Evolutionary conservation across 2,113 vertebrate species (phyloP).

Genomic region (Mugil cephalus): DNA sequence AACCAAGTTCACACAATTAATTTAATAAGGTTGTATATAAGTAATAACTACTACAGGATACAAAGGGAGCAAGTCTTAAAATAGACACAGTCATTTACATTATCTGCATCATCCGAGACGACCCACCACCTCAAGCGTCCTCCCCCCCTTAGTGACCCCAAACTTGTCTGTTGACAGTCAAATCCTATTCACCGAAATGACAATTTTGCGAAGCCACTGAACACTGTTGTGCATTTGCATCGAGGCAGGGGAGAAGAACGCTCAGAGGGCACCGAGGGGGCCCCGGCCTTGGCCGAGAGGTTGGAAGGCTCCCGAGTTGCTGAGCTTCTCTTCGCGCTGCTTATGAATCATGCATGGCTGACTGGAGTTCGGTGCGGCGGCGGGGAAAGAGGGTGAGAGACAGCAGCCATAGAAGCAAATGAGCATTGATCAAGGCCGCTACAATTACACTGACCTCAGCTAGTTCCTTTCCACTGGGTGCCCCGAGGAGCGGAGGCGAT

Average conservation of each 20-base stretch:
- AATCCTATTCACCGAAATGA: slow-evolving; percentile 25
- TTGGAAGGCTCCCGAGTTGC: slow-evolving; percentile 63
- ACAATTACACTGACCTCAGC: slow-evolving; percentile 80
- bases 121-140: background rate
- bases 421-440: slow-evolving; percentile 77
- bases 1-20: slow-evolving; percentile 5
- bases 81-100: slow-evolving; percentile 22
- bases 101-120: slow-evolving; percentile 17
- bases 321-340: slow-evolving; percentile 64
- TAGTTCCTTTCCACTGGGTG: slow-evolving; percentile 50
- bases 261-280: slow-evolving; percentile 52
- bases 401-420: slow-evolving; percentile 67
- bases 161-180: slow-evolving; percentile 17
- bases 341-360: slow-evolving; percentile 80
- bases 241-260: slow-evolving; percentile 48
- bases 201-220: slow-evolving; percentile 38
- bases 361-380: slow-evolving; percentile 49
- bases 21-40: background rate
- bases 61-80: slow-evolving; percentile 19
- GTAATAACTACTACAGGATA: slow-evolving; percentile 17
- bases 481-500: slow-evolving; percentile 63
- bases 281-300: slow-evolving; percentile 63
- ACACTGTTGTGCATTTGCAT: slow-evolving; percentile 51
- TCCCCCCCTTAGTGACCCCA: slow-evolving; percentile 18
- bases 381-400: slow-evolving; percentile 41